Evolutionary conservation across 2,888 invertebrate genomes (phyloP).

Genomic region (Drosophila maculinotata): DNA sequence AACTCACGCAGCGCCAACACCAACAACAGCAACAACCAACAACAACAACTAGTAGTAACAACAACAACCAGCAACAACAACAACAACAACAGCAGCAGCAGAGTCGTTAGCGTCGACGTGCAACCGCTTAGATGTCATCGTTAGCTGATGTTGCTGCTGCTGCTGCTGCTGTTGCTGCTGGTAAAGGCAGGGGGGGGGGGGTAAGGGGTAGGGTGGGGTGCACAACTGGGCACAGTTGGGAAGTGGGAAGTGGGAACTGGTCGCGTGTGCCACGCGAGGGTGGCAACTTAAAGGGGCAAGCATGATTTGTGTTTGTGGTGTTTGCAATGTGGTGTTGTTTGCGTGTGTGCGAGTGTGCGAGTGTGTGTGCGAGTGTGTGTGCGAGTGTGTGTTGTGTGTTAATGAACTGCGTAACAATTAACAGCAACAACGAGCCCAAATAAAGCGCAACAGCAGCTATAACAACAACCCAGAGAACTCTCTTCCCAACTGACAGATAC

Average conservation of each 20-base stretch:
- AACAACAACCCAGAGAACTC: neutral
- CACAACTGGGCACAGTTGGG: constrained; percentile 3
- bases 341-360: constrained; percentile 36
- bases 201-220: constrained; percentile 17
- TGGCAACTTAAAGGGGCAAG: constrained; percentile 61
- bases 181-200: constrained; percentile 22
- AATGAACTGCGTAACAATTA: constrained; percentile 79
- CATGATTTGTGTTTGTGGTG: constrained; percentile 43
- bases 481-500: neutral
- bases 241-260: constrained; percentile 41
- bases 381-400: constrained; percentile 54
- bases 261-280: constrained; percentile 79
- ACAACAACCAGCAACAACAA: constrained; percentile 11
- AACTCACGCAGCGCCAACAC: constrained; percentile 76
- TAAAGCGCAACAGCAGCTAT: constrained; percentile 48
- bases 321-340: constrained; percentile 26
- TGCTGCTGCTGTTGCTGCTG: constrained; percentile 45
- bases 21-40: constrained; percentile 53
- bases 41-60: constrained; percentile 14
- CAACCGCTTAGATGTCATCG: constrained; percentile 77
- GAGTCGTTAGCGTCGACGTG: constrained; percentile 61
- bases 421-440: constrained; percentile 58
- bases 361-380: constrained; percentile 26
- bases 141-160: constrained; percentile 58
- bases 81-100: constrained; percentile 47